Evolutionary conservation across 2,113 vertebrate species (phyloP).

Genomic region (Atractosteus spatula): DNA sequence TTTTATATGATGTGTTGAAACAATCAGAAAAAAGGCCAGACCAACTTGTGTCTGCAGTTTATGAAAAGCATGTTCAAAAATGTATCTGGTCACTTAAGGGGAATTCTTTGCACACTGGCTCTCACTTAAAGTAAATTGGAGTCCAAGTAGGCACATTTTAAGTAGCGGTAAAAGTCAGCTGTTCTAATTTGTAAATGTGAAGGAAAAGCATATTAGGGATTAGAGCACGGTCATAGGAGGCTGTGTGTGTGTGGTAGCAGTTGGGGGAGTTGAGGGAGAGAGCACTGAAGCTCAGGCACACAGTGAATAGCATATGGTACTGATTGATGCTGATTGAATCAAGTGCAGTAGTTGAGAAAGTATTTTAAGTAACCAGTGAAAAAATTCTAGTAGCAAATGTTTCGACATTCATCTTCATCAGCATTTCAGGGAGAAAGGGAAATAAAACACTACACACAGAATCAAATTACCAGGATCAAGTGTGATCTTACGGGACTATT

Average conservation of each 20-base stretch:
- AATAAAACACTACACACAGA: conserved; percentile 18
- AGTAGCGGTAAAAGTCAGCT: conserved; percentile 54
- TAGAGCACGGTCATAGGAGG: not conserved
- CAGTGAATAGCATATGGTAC: conserved; percentile 43
- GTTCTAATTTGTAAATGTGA: conserved; percentile 67
- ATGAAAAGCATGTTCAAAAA: conserved; percentile 13
- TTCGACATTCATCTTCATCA: not conserved
- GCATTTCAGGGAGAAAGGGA: conserved; percentile 17
- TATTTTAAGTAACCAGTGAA: conserved; percentile 12
- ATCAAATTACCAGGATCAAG: no score
- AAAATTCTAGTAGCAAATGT: not conserved
- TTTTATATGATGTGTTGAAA: conserved; percentile 73
- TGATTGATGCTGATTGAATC: conserved; percentile 54
- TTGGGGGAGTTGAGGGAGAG: conserved; percentile 9
- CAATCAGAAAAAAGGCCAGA: conserved; percentile 55
- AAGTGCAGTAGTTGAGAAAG: conserved; percentile 42
- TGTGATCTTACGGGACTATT: no score
- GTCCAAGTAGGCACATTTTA: conserved; percentile 24
- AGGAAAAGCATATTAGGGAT: conserved; percentile 21
- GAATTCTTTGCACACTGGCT: not conserved
- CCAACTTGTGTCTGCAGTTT: conserved; percentile 49
- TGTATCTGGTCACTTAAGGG: conserved; percentile 51
- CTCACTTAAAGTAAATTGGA: not conserved
- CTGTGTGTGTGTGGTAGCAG: conserved; percentile 20
- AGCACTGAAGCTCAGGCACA: conserved; percentile 21